Evolutionary conservation across 1,140 invertebrate species (phyloP).

Genomic region (Ephestia elutella): DNA sequence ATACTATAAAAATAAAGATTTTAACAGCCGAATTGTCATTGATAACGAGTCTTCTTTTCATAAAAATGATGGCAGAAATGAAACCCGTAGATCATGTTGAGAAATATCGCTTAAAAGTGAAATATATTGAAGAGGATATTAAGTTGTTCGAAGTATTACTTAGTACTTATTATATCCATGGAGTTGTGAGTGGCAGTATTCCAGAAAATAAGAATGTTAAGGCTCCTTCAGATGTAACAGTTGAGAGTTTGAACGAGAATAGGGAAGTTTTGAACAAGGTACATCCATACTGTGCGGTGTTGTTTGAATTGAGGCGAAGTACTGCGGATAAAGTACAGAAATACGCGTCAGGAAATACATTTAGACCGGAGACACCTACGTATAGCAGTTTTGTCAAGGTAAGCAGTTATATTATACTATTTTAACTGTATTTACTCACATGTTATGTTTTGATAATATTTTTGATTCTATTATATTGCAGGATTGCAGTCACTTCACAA

Average conservation of each 20-base stretch:
- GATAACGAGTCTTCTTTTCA: slow-evolving; percentile 66
- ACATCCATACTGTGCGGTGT: slow-evolving; percentile 52
- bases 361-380: slow-evolving; percentile 52
- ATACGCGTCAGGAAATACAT: slow-evolving; percentile 60
- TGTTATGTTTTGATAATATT: background rate
- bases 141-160: slow-evolving; percentile 55
- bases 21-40: slow-evolving; percentile 62
- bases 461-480: slow-evolving; percentile 26
- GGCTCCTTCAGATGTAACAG: slow-evolving; percentile 34
- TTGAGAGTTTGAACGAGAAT: slow-evolving; percentile 33
- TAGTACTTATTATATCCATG: slow-evolving; percentile 56
- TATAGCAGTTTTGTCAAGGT: slow-evolving; percentile 63
- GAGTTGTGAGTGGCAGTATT: slow-evolving; percentile 53
- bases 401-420: slow-evolving; percentile 17
- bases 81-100: slow-evolving; percentile 82
- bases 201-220: slow-evolving; percentile 34
- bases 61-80: slow-evolving; percentile 52
- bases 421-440: too few species aligned
- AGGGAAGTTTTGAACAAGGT: slow-evolving; percentile 38
- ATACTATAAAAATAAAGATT: slow-evolving; percentile 34
- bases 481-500: slow-evolving; percentile 65
- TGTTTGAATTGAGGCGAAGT: slow-evolving; percentile 44
- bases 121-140: slow-evolving; percentile 80
- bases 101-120: slow-evolving; percentile 80
- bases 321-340: slow-evolving; percentile 45